Base-by-base conservation (phyloP, 2,797 vertebrate species). In the Crocidura indochinensis region DNA sequence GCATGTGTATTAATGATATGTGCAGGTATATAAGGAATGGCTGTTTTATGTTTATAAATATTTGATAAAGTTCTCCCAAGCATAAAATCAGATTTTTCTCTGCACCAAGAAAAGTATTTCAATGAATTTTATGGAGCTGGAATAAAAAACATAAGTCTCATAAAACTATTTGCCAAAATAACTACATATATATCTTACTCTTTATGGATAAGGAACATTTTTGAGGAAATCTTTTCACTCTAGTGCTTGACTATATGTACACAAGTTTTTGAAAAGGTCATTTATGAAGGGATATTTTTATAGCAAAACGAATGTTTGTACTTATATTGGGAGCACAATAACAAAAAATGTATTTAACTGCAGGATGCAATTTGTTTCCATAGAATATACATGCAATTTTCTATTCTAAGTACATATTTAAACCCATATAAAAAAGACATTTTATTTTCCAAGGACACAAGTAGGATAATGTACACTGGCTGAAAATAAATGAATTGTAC, bases 21-120 rank as follows among this genome's bases (percentile, higher is more conserved):
- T 44, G 29, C 46, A 44, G 72, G 10, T 60, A 77, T 46, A 88
- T 4, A 7, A 88, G 10, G 56, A 84, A 81, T 88, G 71, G 87
- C 86, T 90, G 73, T 84, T 94, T 91, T 94, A n/a, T 89, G 67
- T 82, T 94, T 90, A 91, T 95, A 96, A 95, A 96, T 96, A 96
- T 94, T 94, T 95, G 84, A 91, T 91, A 91, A 92, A 94, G 91
- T 82, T 90, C 68, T 93, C 60, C 69, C 88, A 91, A 95, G 74
- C 87, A 86, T 95, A 90, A 94, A 95, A 95, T 94, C 86, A 15
- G 83, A 88, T 92, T 93, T 94, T 93, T 81, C 73, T 95, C 60
- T 49, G 17, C 65, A 80, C 2, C 47, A 2, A 95, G 75, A 5
- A 69, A 94, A 75, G 73, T 60, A 77, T 95, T 95, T 96, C 82